Evolutionary conservation across 2,797 vertebrate genomes (phyloP).

Genomic region (Phrynocephalus forsythii): DNA sequence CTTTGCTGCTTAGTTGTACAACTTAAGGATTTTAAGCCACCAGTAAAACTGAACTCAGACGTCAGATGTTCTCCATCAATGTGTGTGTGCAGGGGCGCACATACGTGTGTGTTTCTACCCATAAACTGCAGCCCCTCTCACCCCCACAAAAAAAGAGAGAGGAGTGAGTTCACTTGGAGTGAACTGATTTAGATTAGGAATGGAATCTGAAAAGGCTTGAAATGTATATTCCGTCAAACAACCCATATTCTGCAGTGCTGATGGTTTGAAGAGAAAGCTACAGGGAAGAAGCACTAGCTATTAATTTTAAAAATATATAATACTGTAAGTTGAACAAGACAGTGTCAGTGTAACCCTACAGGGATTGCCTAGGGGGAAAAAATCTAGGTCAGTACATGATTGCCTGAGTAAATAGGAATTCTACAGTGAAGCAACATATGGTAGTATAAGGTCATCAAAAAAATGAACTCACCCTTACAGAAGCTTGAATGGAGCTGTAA

Average conservation of each 20-base stretch:
- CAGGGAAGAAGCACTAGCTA: slow-evolving; percentile 30
- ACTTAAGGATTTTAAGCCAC: too few relatives aligned
- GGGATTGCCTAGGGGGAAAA: slow-evolving; percentile 46
- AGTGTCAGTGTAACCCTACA: slow-evolving; percentile 44
- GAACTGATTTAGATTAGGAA: not conserved
- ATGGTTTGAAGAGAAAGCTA: slow-evolving; percentile 4
- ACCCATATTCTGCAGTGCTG: slow-evolving; percentile 37
- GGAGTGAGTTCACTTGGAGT: not conserved
- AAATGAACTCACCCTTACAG: not conserved
- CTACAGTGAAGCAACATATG: not conserved
- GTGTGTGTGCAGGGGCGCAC: too few relatives aligned
- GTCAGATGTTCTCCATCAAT: too few relatives aligned
- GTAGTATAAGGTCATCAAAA: slow-evolving; percentile 15
- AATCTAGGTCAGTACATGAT: slow-evolving; percentile 54
- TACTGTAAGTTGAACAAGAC: slow-evolving; percentile 31
- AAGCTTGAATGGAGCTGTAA: not conserved
- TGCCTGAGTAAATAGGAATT: not conserved
- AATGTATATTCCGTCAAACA: slow-evolving; percentile 32
- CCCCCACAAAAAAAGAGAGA: too few relatives aligned
- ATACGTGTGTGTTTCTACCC: too few relatives aligned
- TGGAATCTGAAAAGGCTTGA: slow-evolving; percentile 31
- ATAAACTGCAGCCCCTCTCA: too few relatives aligned
- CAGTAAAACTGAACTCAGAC: too few relatives aligned
- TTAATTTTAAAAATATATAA: slow-evolving; percentile 41
- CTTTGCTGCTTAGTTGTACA: too few relatives aligned